A percentile compares a stretch with the other conserved stretches of the same genome.
These are phyloP conservation scores for Homarus gammarus DNA, from an alignment of 2,888 invertebrate genomes.

Conservation along the genomic window DNA sequence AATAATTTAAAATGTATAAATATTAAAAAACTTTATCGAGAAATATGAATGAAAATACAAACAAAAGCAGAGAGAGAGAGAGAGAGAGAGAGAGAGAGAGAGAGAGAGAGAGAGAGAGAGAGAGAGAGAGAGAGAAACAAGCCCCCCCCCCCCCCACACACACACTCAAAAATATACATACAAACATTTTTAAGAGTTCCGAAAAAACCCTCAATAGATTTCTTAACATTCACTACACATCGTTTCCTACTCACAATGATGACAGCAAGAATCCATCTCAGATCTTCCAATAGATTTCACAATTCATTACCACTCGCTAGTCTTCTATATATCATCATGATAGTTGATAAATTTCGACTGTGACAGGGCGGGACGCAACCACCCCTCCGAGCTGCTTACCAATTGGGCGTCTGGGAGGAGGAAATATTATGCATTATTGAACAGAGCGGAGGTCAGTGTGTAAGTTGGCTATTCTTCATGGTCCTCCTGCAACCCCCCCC, in stretches of 20 bases:
- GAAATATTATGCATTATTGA: slow-evolving; percentile 36
- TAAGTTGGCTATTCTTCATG: slow-evolving; percentile 15
- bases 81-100: too few species aligned
- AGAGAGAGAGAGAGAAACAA: too few species aligned
- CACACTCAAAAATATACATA: not conserved
- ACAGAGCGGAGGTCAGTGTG: slow-evolving; percentile 1
- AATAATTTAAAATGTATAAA: too few species aligned
- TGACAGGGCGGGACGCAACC: slow-evolving; percentile 3
- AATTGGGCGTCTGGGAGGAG: not conserved
- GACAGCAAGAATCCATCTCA: not conserved
- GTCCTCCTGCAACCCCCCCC: too few species aligned
- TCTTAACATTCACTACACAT: not conserved
- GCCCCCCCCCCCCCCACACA: not conserved
- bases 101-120: too few species aligned
- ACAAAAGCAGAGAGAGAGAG: not conserved
- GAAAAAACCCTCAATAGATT: not conserved
- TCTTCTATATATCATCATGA: not conserved
- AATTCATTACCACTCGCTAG: not conserved
- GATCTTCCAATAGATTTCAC: not conserved
- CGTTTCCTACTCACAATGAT: not conserved
- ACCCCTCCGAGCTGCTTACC: slow-evolving; percentile 2
- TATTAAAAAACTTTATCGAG: too few species aligned
- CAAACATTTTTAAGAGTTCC: not conserved
- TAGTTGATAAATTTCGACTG: slow-evolving; percentile 26
- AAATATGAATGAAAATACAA: too few species aligned